Evolutionary conservation across 2,113 vertebrate genomes (phyloP).

Genomic region (Pseudopodoces humilis): DNA sequence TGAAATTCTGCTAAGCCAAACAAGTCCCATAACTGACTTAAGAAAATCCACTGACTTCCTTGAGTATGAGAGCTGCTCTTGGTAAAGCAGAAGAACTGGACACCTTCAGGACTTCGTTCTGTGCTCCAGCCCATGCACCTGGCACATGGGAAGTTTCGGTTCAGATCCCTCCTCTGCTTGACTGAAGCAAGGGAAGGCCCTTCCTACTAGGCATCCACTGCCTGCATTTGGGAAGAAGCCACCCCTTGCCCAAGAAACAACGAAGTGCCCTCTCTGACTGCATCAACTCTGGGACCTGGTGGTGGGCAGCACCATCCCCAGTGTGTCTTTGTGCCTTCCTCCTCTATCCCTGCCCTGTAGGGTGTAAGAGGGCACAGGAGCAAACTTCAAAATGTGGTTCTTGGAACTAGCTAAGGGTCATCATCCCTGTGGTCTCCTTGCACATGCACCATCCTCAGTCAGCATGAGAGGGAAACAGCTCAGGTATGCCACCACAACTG

Average conservation of each 20-base stretch:
- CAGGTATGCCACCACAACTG: not conserved
- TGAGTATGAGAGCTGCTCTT: not conserved
- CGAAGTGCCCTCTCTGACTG: not conserved
- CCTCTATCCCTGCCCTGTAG: not conserved
- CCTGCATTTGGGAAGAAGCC: not conserved
- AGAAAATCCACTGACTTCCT: not conserved
- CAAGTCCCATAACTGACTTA: not conserved
- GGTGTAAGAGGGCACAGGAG: not conserved
- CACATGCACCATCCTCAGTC: not conserved
- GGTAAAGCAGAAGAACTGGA: not conserved
- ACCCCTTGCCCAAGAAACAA: not conserved
- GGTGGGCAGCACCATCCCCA: not conserved
- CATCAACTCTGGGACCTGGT: not conserved
- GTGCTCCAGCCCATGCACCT: not conserved
- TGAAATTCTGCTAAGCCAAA: not conserved
- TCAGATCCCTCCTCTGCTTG: not conserved
- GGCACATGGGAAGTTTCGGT: rapidly evolving
- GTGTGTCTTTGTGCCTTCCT: rapidly evolving
- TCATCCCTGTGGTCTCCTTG: rapidly evolving
- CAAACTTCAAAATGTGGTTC: rapidly evolving
- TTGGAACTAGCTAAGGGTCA: not conserved
- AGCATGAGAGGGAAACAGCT: rapidly evolving
- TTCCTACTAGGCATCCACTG: not conserved
- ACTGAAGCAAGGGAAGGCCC: not conserved
- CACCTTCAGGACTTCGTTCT: not conserved